A percentile compares a stretch with the other conserved stretches of the same genome.
Conservation (phyloP, 2,797 vertebrate species). For the Sebastes taczanowskii region DNA sequence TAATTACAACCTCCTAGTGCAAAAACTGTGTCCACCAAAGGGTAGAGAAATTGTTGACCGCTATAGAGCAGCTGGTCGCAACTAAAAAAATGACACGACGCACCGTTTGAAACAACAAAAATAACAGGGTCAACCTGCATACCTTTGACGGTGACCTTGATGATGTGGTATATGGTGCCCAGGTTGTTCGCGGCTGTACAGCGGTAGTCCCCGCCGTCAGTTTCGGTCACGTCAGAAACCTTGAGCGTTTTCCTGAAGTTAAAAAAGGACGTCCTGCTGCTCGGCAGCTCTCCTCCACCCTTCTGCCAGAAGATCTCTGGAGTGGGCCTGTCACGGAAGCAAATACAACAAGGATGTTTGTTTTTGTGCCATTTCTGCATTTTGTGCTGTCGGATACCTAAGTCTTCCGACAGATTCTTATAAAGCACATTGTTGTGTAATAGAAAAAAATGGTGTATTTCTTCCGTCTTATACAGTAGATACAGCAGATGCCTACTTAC, state of each 20-base stretch:
- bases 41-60: no score
- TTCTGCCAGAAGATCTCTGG: conserved; percentile 93
- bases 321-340: conserved; percentile 86
- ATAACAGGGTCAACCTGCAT: not conserved
- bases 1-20: no score
- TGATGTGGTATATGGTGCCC: conserved; percentile 86
- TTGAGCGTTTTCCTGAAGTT: conserved; percentile 93
- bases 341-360: not conserved
- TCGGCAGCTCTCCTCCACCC: conserved; percentile 87
- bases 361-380: not conserved
- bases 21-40: no score
- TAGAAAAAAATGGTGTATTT: not conserved
- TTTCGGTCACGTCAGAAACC: conserved; percentile 90
- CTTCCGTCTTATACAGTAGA: not conserved
- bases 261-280: conserved; percentile 82
- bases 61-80: no score
- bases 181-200: conserved; percentile 89
- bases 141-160: conserved; percentile 95
- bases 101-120: not conserved
- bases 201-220: conserved; percentile 90
- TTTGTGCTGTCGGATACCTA: not conserved
- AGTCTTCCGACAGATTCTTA: not conserved
- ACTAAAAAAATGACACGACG: not conserved
- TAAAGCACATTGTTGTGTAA: not conserved
- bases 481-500: conserved; percentile 80